A percentile compares a stretch with the other conserved stretches of the same genome.
These are phyloP conservation scores for Pelochelys cantorii DNA, from an alignment of 2,797 vertebrate species.

Conservation along the genomic window DNA sequence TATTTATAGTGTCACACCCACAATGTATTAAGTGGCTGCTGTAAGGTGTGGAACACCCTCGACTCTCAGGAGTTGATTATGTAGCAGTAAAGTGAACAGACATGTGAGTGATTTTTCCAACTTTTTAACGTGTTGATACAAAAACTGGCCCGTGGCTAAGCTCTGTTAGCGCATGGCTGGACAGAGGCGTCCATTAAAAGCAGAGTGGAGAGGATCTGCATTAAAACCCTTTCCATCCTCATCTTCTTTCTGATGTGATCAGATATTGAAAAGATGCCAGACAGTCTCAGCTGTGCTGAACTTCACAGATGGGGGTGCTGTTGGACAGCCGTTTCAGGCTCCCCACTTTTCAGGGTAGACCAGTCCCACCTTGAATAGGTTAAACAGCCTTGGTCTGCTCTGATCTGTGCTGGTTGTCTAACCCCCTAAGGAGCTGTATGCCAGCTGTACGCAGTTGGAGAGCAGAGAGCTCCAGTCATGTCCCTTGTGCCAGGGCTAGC, in stretches of 20 bases:
- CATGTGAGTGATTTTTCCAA: background rate
- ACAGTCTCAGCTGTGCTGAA: background rate
- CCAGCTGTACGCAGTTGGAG: background rate
- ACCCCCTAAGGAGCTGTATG: fast-evolving
- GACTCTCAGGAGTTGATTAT: background rate
- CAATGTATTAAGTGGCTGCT: background rate
- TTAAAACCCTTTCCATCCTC: background rate
- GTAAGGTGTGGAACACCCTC: background rate
- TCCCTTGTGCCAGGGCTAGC: too few relatives aligned
- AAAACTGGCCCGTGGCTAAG: background rate
- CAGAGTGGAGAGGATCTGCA: background rate
- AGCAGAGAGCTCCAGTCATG: background rate
- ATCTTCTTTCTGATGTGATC: background rate
- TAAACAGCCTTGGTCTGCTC: background rate
- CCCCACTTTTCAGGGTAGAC: background rate
- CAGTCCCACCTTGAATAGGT: background rate
- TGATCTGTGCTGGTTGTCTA: background rate
- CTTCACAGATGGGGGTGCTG: background rate
- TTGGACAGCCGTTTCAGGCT: background rate
- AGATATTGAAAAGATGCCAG: background rate
- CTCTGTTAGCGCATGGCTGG: background rate
- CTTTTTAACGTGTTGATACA: background rate
- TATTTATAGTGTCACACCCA: background rate
- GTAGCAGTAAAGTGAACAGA: background rate
- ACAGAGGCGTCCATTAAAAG: background rate